phyloP scores from a whole-genome alignment of 1,140 invertebrate genomes.

The Hyphantria cunea region DNA sequence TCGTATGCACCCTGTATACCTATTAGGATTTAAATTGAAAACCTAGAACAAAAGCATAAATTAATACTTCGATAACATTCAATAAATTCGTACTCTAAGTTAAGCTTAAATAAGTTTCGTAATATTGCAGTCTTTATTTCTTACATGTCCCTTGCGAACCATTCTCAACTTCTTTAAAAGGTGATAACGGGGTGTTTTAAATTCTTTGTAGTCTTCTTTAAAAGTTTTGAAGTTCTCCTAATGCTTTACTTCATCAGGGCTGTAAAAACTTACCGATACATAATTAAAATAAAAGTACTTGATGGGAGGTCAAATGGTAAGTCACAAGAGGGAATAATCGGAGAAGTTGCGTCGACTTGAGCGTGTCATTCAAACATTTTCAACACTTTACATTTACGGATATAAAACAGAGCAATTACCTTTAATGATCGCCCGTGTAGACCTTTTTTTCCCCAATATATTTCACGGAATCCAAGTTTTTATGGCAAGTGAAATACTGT shows the following conservation, averaged over 20 bases:
- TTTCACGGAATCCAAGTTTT: conserved; percentile 68
- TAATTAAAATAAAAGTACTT: conserved; percentile 22
- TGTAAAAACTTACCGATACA: conserved; percentile 1
- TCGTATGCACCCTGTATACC: no score
- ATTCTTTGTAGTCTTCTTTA: no score
- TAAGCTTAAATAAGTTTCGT: no score
- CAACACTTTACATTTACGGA: conserved; percentile 55
- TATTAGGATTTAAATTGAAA: no score
- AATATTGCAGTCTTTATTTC: no score
- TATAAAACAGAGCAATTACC: conserved; percentile 67
- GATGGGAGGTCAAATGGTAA: conserved; percentile 3
- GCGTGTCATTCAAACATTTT: conserved; percentile 48
- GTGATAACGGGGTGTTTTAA: no score
- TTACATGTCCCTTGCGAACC: no score
- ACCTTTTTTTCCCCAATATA: conserved; percentile 65
- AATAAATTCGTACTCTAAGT: no score
- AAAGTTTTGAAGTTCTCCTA: background rate
- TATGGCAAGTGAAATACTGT: conserved; percentile 65
- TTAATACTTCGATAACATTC: no score
- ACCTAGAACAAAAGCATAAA: no score
- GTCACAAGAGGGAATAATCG: conserved; percentile 14
- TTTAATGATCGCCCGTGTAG: conserved; percentile 61
- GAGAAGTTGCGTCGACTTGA: conserved; percentile 37
- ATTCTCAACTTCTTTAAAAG: no score
- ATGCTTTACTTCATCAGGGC: background rate